Base-by-base conservation (phyloP, 2,888 invertebrate species). In the Itoplectis maculator region DNA sequence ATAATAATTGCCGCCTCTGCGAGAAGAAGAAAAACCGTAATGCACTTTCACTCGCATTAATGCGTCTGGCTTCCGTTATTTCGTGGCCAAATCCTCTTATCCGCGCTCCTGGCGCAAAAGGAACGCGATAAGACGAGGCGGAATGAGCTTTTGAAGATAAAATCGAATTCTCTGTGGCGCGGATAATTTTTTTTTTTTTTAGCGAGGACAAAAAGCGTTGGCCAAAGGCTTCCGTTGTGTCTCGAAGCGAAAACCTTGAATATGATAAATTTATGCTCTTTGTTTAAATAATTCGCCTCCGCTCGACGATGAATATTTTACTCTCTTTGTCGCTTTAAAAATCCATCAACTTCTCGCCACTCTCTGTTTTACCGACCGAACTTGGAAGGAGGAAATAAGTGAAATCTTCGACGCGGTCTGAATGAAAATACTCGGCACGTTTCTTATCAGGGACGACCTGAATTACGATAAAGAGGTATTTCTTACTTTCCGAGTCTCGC, bases 401-500 rank as follows among this genome's bases (percentile, higher is more conserved):
- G 86, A 86, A 85, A 87, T 81, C 77, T 84, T 79, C 74, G 74
- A 77, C 65, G 72, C 13, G 13, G 59, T 65, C 73, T 35, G 88
- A 87, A 83, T 81, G 84, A 77, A 84, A 85, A 85, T 86, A 87
- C 83, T 68, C 81, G 84, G 79, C 86, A 85, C 87, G 88, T 87
- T 88, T 86, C 88, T 88, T 88, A 88, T 88, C 88, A 79, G 79
- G 51, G 74, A 42, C 88, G 84, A 86, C 86, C 85, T 87, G 84
- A 88, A 88, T 88, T 88, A 86, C 87, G 84, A 87, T 85, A 84
- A 79, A 79, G 74, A 74, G 78, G 69, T 88, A 83, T 85, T 86
- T 86, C 87, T 88, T 69, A 54, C 83, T 79, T 84, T 59, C 42
- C 23, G 73, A 61, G 20, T 20, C 63, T 37, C 18, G 29, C 20